phyloP scores from a whole-genome alignment of 2,888 invertebrate species.

The Caenorhabditis sp. region DNA sequence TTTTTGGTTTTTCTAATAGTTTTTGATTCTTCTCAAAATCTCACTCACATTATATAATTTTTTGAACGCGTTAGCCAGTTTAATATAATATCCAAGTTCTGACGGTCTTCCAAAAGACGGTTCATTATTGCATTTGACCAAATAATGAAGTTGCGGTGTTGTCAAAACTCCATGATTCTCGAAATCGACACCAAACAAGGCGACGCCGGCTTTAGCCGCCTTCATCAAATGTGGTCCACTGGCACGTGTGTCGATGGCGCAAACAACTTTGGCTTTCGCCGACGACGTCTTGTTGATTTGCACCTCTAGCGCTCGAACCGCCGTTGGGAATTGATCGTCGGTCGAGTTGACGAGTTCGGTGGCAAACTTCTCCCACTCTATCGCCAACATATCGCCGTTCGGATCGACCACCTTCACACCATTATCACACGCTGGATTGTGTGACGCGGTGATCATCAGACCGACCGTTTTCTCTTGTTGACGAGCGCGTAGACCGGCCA shows the following conservation, averaged over 20 bases:
- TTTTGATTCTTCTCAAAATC: too few relatives aligned
- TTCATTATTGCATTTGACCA: conserved; percentile 85
- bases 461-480: conserved; percentile 78
- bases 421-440: conserved; percentile 82
- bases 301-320: conserved; percentile 42
- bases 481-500: conserved; percentile 85
- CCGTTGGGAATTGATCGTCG: conserved; percentile 49
- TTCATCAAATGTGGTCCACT: conserved; percentile 46
- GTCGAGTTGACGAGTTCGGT: conserved; percentile 53
- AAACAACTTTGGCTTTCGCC: conserved; percentile 32
- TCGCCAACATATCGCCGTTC: conserved; percentile 92
- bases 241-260: conserved; percentile 57
- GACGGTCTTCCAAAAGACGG: conserved; percentile 81
- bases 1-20: too few relatives aligned
- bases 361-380: conserved; percentile 81
- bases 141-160: conserved; percentile 95
- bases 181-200: conserved; percentile 31
- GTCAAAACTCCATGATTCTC: conserved; percentile 78
- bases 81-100: conserved; percentile 84
- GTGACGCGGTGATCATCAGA: conserved; percentile 99
- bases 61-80: conserved; percentile 82
- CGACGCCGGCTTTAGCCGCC: conserved; percentile 46
- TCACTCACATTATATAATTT: conserved; percentile 25
- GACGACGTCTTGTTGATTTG: conserved; percentile 14
- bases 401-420: conserved; percentile 87